Evolutionary conservation across 2,888 invertebrate species (phyloP), one percentile per base, ranked within the genome.

Genomic region (Aspidapion aeneum): DNA sequence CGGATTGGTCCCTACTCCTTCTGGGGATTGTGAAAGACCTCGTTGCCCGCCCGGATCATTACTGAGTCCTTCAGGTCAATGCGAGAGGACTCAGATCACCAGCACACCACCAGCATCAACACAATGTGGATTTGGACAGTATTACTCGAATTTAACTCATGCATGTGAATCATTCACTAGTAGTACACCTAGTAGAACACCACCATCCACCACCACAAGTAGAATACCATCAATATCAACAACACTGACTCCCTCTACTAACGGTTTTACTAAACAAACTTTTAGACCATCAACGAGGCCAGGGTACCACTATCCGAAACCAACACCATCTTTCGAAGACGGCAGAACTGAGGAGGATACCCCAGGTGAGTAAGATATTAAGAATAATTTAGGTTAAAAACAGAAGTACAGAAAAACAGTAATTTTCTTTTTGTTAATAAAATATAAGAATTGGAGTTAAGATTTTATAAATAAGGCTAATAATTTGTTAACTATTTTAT

Each of bases 251-350:
- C 66, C 69, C n/a, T n/a, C n/a, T n/a, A 57, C 58, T 55, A 52
- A 65, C 58, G 65, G 63, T 51, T 63, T 64, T 60, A 55, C 57
- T 58, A 61, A 63, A 61, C 66, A 66, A 16, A 68, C 62, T 64
- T 68, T 67, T 62, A 21, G 59, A 52, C 59, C 57, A 12, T 52
- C 60, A 16, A 17, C 22, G 20, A 50, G 58, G 9, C 54, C 63
- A 21, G 68, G 68, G 54, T 75, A 74, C 65, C 62, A 62, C 48
- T 76, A 75, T 52, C 67, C 71, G 21, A 70, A 56, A 63, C 69
- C 73, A 16, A 69, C 70, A n/a, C 70, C 74, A 35, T 55, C 68
- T 16, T 70, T 70, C 58, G 57, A 57, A 16, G 58, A 49, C 20
- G 61, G 58, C 48, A 49, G 19, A 12, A 58, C 54, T 18, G 55